These are phyloP conservation scores for Piaya cayana DNA, from an alignment of 2,113 vertebrate species.

Conservation along the genomic window DNA sequence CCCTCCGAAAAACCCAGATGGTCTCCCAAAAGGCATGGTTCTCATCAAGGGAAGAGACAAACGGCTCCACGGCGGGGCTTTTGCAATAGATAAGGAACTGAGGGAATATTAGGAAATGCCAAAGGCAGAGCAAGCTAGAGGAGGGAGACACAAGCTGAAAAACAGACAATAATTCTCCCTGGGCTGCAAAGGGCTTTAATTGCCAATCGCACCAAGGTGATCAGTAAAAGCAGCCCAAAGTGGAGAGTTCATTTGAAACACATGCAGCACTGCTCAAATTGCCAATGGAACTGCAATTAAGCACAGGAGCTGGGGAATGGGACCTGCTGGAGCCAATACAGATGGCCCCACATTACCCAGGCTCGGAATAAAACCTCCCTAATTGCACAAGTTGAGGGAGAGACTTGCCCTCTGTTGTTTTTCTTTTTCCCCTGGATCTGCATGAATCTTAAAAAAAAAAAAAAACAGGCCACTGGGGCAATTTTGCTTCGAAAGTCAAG, in stretches of 20 bases:
- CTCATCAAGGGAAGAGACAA: background rate
- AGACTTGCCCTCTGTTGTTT: background rate
- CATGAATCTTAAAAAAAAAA: background rate
- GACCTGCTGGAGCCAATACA: constrained; percentile 16
- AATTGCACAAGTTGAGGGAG: background rate
- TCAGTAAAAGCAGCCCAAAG: constrained; percentile 32
- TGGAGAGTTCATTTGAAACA: constrained; percentile 33
- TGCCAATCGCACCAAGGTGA: constrained; percentile 29
- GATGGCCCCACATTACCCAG: background rate
- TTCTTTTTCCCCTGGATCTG: background rate
- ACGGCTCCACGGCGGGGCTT: background rate
- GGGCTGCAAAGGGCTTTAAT: constrained; percentile 14
- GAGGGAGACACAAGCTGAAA: background rate
- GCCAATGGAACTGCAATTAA: constrained; percentile 41
- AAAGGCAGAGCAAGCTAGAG: background rate
- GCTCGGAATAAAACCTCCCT: background rate
- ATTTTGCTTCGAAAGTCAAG: background rate
- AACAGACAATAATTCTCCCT: background rate
- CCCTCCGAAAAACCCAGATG: background rate
- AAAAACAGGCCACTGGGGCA: background rate
- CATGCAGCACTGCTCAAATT: background rate
- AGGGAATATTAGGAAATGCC: background rate
- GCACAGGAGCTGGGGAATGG: background rate
- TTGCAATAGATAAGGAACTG: background rate
- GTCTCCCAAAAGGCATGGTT: background rate